Evolutionary conservation across 2,797 vertebrate species (phyloP).

Genomic region (Parotocinclus haroldoi): DNA sequence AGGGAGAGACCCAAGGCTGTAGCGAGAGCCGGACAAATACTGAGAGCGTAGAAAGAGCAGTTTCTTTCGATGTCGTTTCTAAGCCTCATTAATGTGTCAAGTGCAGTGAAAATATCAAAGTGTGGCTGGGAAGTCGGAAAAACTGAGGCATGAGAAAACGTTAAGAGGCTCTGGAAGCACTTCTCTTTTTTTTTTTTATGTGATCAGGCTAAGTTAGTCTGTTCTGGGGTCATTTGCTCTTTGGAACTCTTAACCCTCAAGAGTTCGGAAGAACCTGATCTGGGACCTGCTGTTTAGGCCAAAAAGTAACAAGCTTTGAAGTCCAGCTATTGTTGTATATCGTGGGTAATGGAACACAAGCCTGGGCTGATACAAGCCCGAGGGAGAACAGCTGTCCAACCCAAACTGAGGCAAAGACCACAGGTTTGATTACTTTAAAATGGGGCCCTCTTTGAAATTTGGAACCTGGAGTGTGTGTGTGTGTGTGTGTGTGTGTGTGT

Average conservation of each 20-base stretch:
- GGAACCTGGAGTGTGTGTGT: not conserved
- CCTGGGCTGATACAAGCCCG: constrained; percentile 13
- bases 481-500: no score
- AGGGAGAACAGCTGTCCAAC: constrained; percentile 56
- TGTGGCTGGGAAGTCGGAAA: constrained; percentile 37
- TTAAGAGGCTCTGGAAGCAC: constrained; percentile 32
- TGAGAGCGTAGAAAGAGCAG: constrained; percentile 12
- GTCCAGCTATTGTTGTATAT: not conserved
- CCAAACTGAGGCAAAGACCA: constrained; percentile 57
- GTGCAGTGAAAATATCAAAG: constrained; percentile 30
- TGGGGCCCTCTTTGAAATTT: not conserved
- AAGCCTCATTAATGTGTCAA: constrained; percentile 44
- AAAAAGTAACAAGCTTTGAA: constrained; percentile 14
- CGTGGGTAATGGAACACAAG: constrained; percentile 6
- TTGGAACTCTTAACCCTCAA: constrained; percentile 8
- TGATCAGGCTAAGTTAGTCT: constrained; percentile 12
- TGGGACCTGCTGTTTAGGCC: constrained; percentile 1
- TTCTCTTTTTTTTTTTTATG: constrained; percentile 23
- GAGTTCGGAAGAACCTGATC: not conserved
- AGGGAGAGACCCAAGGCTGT: not conserved
- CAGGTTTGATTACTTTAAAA: constrained; percentile 42
- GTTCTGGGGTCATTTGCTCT: constrained; percentile 15
- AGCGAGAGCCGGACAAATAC: constrained; percentile 31
- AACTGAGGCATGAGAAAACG: constrained; percentile 13
- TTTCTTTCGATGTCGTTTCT: constrained; percentile 33